Base-by-base conservation (phyloP, 2,797 vertebrate species). In the Odontamblyopus lacepedii region DNA sequence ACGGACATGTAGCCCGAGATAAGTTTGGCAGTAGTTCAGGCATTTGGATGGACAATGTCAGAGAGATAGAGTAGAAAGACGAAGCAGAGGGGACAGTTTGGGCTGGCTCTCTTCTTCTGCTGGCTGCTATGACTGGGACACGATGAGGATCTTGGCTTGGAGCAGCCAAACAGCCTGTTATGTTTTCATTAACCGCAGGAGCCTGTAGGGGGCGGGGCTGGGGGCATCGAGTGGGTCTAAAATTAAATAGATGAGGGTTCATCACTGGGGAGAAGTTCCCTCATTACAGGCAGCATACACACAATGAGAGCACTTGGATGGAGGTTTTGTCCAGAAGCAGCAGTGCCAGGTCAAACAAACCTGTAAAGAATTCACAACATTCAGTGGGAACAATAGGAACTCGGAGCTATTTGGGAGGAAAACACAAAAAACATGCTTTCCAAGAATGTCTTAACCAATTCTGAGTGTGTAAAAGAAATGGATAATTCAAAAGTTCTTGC, bases 121-220 rank as follows among this genome's bases (percentile, higher is more conserved):
- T 81, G 83, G 81, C 77, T 71, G 76, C 73, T 77, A 73, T 73
- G 75, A 81, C 76, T 63, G 76, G 65, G 78, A 76, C 77, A 78
- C 81, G 83, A 85, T 78, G 73, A 73, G 79, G 78, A 84, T 83
- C 77, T 70, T 70, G 62, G 61, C 63, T 62, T 71, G n/a, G 76
- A 85, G 73, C 56, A 69, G 80, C 73, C 67, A 81, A 81, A 84
- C 79, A 74, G 71, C 73, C 73, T 86, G 83, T 86, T 85, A 68
- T 89, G 83, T 87, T 90, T 87, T 89, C 82, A 90, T 89, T 84
- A 87, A 85, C 74, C 78, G 76, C 85, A 78, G 79, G 76, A 82
- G 80, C 78, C 71, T 78, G 76, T 76, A 76, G 6, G 50, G 73
- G 79, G 78, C 16, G 44, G 81, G 76, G 73, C 75, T 35, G 63